Evolutionary conservation across 2,113 vertebrate genomes (phyloP).

Genomic region (Notiomystis cincta): DNA sequence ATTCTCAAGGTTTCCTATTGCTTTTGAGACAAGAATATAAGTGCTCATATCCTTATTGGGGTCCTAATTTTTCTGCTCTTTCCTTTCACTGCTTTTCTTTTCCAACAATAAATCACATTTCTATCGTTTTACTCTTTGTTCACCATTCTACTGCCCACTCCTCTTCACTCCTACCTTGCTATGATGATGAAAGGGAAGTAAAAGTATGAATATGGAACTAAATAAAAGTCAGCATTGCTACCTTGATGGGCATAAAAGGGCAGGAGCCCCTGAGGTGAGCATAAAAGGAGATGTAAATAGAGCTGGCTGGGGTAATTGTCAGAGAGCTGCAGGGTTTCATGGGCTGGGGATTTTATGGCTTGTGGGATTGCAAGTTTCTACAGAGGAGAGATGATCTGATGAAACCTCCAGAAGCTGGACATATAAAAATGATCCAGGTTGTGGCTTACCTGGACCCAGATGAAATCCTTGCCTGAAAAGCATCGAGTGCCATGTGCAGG

Average conservation of each 20-base stretch:
- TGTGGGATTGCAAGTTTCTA: not conserved
- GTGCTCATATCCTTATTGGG: not conserved
- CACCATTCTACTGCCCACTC: not conserved
- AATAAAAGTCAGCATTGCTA: not conserved
- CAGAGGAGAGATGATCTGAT: not conserved
- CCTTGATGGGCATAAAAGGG: not conserved
- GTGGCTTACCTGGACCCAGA: not conserved
- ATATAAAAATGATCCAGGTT: not conserved
- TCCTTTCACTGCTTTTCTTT: not conserved
- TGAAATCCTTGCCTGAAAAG: not conserved
- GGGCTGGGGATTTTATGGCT: not conserved
- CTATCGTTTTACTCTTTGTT: not conserved
- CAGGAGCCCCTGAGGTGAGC: constrained; percentile 1
- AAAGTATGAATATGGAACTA: not conserved
- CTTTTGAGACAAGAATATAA: not conserved
- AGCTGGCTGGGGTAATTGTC: not conserved
- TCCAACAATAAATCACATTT: not conserved
- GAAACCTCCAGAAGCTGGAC: not conserved
- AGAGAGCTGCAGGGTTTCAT: not conserved
- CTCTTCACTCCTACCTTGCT: not conserved
- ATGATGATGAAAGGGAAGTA: not conserved
- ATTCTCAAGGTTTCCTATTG: not conserved
- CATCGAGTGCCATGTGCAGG: not conserved
- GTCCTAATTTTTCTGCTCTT: not conserved
- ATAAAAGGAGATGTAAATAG: constrained; percentile 19